These are phyloP conservation scores for Teleogryllus oceanicus DNA, from an alignment of 2,888 invertebrate species.

Conservation along the genomic window DNA sequence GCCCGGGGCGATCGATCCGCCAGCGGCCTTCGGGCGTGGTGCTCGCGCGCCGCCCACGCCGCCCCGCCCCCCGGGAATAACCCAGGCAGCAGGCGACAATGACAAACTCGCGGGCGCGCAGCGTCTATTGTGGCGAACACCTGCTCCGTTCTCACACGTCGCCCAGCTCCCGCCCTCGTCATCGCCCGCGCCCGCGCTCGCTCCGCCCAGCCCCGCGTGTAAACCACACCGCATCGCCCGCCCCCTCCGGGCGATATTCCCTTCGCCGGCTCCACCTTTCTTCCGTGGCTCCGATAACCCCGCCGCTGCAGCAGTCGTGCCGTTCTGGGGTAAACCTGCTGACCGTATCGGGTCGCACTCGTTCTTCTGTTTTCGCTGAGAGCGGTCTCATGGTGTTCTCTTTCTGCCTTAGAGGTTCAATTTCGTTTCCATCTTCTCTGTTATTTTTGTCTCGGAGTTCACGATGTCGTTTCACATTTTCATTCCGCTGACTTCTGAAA, in stretches of 20 bases:
- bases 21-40: background rate
- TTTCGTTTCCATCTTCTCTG: too few species aligned
- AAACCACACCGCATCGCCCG: background rate
- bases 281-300: background rate
- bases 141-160: background rate
- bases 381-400: too few species aligned
- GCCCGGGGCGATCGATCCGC: background rate
- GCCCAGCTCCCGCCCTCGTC: background rate
- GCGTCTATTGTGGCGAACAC: background rate
- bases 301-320: background rate
- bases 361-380: too few species aligned
- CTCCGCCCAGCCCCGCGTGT: background rate
- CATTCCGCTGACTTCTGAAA: too few species aligned
- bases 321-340: background rate
- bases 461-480: too few species aligned
- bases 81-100: background rate
- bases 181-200: background rate
- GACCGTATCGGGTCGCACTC: too few species aligned
- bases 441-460: too few species aligned
- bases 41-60: background rate
- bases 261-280: too few species aligned
- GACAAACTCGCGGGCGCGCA: constrained; percentile 4
- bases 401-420: too few species aligned
- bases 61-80: too few species aligned
- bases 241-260: background rate